Evolutionary conservation across 1,140 invertebrate species (phyloP), one percentile per base, ranked within the genome.

Genomic region (Homarus americanus): DNA sequence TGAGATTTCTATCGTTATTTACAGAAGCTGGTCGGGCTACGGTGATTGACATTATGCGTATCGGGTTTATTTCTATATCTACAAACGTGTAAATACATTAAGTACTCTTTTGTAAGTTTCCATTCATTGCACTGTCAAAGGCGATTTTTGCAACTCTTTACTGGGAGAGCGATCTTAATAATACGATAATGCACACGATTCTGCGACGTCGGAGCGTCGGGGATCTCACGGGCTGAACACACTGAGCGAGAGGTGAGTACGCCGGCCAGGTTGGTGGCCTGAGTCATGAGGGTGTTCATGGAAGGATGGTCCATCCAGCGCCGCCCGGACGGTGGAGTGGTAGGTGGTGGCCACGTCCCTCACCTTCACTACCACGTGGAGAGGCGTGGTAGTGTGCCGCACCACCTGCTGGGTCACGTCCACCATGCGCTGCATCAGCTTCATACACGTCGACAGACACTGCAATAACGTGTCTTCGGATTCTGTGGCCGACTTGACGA

Each of bases 331-430:
- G 0, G 95, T 95, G 44, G 93, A 93, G 69, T 94, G 96, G 93
- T 97, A 97, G 28, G 97, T 96, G n/a, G 96, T 96, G 0, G 96
- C 96, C 36, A 97, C 97, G 93, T 97, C 96, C 93, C 96, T 96
- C 9, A 98, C 96, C 94, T 97, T 96, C 24, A 97, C 95, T 0
- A 97, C 96, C 53, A 98, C 94, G 93, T 97, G 97, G 38, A 97
- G 94, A 0, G 97, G 96, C 0, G 96, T 95, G n/a, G 96, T 96
- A 49, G 96, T 97, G 91, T 97, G 96, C 63, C 96, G 95, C n/a
- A 96, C 96, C 79, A 97, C 95, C 79, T 96, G 96, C 94, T 95
- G 95, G n/a, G 96, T 96, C 10, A 97, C 94, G 93, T 97, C 96
- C 5, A 96, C 93, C 94, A 95, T 94, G 63, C 94, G 93, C 41